Percentiles rank a stretch among this genome's conserved stretches.
These are phyloP conservation scores for Plodia interpunctella DNA, from an alignment of 1,140 invertebrate species.

Conservation along the genomic window DNA sequence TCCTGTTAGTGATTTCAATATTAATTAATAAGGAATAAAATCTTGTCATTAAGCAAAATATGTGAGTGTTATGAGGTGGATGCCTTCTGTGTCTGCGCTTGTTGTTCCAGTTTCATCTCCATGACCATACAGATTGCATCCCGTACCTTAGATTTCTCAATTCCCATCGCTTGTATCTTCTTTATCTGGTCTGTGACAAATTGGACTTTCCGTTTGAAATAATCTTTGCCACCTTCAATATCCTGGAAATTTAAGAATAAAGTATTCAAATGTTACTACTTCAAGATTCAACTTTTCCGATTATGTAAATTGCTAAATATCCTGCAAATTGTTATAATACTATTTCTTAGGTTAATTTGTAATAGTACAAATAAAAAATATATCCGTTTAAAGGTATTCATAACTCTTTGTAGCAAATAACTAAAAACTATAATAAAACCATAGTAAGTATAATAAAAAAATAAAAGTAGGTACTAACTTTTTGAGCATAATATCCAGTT, in stretches of 20 bases:
- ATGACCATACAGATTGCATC: constrained; percentile 86
- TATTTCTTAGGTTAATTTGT: too few species aligned
- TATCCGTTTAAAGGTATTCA: too few species aligned
- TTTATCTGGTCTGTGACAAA: constrained; percentile 97
- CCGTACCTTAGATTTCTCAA: constrained; percentile 91
- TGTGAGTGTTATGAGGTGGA: constrained; percentile 57
- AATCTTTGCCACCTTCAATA: constrained; percentile 89
- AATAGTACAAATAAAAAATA: too few species aligned
- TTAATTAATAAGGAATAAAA: not conserved
- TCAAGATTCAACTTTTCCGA: too few species aligned
- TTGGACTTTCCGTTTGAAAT: constrained; percentile 93
- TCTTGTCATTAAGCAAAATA: not conserved
- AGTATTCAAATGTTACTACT: not conserved
- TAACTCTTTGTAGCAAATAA: too few species aligned
- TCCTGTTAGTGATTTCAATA: not conserved
- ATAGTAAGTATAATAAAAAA: too few species aligned
- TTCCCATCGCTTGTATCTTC: constrained; percentile 90
- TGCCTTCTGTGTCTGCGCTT: constrained; percentile 52
- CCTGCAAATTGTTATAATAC: too few species aligned
- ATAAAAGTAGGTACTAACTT: constrained; percentile 75
- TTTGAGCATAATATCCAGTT: constrained; percentile 96
- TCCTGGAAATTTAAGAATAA: constrained; percentile 76
- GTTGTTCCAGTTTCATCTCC: constrained; percentile 80
- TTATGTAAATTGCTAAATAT: too few species aligned
- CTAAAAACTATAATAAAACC: too few species aligned